Evolutionary conservation across 2,797 vertebrate species (phyloP).

Genomic region (Emydoidea blandingii): DNA sequence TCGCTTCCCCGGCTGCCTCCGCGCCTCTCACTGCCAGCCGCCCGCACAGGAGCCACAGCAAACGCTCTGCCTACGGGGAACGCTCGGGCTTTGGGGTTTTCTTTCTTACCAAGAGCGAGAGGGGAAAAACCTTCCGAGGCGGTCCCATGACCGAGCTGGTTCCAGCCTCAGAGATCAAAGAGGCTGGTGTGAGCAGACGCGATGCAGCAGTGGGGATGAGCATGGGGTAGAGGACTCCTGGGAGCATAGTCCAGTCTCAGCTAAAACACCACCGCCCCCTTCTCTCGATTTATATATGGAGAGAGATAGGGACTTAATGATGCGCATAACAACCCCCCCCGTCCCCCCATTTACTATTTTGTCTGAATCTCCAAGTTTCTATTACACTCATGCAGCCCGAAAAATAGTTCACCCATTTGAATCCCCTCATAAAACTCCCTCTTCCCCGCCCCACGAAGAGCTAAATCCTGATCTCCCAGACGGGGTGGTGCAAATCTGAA

Average conservation of each 20-base stretch:
- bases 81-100: not conserved
- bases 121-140: not conserved
- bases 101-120: not conserved
- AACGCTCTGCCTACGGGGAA: not conserved
- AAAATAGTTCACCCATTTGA: no score
- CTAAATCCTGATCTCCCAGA: no score
- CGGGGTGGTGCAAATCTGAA: no score
- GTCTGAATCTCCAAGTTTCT: no score
- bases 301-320: not conserved
- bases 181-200: not conserved
- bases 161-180: not conserved
- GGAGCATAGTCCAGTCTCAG: not conserved
- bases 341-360: no score
- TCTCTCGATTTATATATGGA: rapidly evolving
- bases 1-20: conserved; percentile 56
- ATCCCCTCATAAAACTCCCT: no score
- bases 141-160: not conserved
- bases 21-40: not conserved
- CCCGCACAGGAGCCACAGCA: not conserved
- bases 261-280: not conserved
- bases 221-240: rapidly evolving
- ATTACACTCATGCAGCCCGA: no score
- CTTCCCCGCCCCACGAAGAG: no score
- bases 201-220: not conserved
- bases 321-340: not conserved